Evolutionary conservation across 2,113 vertebrate species (phyloP), one percentile per base, ranked within the genome.

Genomic region (Pelusios castaneus): DNA sequence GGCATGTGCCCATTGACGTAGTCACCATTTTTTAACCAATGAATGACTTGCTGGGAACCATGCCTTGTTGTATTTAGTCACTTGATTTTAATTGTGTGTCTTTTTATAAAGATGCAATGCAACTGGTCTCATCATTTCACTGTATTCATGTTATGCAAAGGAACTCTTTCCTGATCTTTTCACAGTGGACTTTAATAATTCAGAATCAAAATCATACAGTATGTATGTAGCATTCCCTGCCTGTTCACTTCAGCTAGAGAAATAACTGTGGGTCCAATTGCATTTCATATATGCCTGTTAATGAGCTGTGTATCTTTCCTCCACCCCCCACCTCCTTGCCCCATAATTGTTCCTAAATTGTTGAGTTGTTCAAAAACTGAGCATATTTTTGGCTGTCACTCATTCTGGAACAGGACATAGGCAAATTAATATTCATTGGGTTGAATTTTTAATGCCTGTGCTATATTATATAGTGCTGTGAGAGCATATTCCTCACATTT

Each of bases 331-430:
- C 19, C 2, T n/a, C 70, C 41, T 76, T 21, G 70, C 41, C 41
- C 6, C 70, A 67, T 73, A 81, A 83, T 56, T 80, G 56, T 84
- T 88, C 77, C 75, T 88, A 51, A 83, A 87, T 75, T 82, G 63
- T 77, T 82, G 55, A 87, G 55, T 47, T 87, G 85, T 70, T 91
- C 49, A 79, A 75, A 94, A 96, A 93, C 95, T 89, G 80, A 90
- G 85, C 91, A 60, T 94, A 87, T 80, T 92, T 96, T 91, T 90
- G 87, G 93, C 95, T 76, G 81, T 89, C 93, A 60, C 95, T 94
- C 95, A 85, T 93, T 93, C 95, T 96, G 97, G 95, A 97, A 95
- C 91, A 87, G 82, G 84, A 85, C 38, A 87, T 55, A 45, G 78
- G 70, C 82, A 87, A 43, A 75, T 22, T 79, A 82, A 91, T 96